phyloP scores from a whole-genome alignment of 2,888 invertebrate species.

The Flabesymbios commensalis region DNA sequence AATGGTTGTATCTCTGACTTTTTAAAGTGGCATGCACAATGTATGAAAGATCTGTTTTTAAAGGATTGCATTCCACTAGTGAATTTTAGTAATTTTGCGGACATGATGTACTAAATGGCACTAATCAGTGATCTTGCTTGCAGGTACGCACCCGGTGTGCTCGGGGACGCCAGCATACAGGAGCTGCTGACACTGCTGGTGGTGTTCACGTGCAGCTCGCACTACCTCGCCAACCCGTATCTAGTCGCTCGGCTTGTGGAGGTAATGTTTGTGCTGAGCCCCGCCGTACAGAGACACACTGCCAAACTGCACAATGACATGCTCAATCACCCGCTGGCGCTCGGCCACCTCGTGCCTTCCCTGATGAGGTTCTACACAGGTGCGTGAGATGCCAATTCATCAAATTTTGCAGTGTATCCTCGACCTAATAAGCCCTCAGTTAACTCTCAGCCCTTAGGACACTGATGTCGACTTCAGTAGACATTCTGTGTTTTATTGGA shows the following conservation, averaged over 20 bases:
- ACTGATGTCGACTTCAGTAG: no score
- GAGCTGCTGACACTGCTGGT: slow-evolving; percentile 82
- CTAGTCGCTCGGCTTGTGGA: slow-evolving; percentile 95
- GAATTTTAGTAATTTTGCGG: no score
- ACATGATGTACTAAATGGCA: no score
- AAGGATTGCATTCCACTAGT: no score
- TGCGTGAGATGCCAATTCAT: slow-evolving; percentile 39
- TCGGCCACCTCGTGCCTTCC: slow-evolving; percentile 80
- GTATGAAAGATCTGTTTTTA: no score
- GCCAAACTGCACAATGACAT: slow-evolving; percentile 72
- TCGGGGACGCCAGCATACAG: slow-evolving; percentile 44
- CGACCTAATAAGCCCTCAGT: no score
- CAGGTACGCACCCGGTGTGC: slow-evolving; percentile 45
- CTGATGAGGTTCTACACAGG: slow-evolving; percentile 97
- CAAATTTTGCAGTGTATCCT: no score
- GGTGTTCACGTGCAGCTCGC: slow-evolving; percentile 85
- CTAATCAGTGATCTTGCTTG: no score
- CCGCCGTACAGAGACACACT: slow-evolving; percentile 63
- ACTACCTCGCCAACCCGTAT: slow-evolving; percentile 94
- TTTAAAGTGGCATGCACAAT: no score
- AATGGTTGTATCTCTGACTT: no score
- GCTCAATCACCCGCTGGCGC: slow-evolving; percentile 85
- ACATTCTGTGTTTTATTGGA: no score
- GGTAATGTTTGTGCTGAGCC: slow-evolving; percentile 69
- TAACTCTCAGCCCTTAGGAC: no score